Evolutionary conservation across 2,113 vertebrate species (phyloP).

Genomic region (Desmodus rotundus): DNA sequence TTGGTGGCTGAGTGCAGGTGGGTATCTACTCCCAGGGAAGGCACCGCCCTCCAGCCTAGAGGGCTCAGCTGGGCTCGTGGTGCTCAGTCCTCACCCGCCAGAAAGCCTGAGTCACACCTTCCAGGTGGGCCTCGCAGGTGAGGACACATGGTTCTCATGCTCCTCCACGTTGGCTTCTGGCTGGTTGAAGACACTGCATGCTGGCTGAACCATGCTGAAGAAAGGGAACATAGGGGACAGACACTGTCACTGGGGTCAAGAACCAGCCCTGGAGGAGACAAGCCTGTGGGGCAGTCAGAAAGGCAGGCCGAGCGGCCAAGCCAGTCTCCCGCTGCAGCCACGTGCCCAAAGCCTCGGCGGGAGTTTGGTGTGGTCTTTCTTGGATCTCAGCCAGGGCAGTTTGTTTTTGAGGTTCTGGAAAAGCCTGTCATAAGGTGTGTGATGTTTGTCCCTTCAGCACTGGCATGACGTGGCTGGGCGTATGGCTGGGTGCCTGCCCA

Average conservation of each 20-base stretch:
- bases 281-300: background rate
- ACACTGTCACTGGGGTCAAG: fast-evolving
- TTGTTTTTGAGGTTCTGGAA: background rate
- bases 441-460: too few species aligned
- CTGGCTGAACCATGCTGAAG: background rate
- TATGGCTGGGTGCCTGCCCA: fast-evolving
- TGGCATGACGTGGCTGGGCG: fast-evolving
- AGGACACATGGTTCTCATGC: background rate
- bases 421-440: fast-evolving
- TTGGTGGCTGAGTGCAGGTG: background rate
- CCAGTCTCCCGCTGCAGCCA: background rate
- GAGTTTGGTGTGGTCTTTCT: background rate
- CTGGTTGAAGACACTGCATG: fast-evolving
- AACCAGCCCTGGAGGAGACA: background rate
- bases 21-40: background rate
- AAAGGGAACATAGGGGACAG: fast-evolving
- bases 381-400: background rate
- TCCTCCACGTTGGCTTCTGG: fast-evolving
- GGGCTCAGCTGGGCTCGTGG: fast-evolving
- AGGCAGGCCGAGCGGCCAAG: background rate
- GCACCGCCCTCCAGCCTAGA: fast-evolving
- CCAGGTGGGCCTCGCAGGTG: fast-evolving
- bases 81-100: background rate
- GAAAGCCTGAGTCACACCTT: background rate
- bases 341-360: background rate